These are phyloP conservation scores for Melanocharis versteri DNA, from an alignment of 2,113 vertebrate species.

Conservation along the genomic window DNA sequence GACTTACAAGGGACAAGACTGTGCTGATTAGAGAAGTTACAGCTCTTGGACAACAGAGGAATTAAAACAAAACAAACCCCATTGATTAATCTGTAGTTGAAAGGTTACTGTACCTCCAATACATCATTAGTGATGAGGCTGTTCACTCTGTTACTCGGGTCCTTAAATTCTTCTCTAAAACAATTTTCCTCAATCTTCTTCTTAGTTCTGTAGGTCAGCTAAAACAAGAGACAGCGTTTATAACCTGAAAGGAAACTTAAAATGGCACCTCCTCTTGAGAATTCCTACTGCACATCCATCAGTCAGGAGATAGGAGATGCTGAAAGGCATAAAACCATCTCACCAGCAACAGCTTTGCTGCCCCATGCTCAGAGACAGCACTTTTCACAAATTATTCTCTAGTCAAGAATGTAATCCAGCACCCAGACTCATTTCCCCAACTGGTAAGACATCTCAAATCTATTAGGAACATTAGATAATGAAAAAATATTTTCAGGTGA, in stretches of 20 bases:
- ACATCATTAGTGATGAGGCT: constrained; percentile 73
- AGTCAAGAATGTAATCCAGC: neutral
- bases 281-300: neutral
- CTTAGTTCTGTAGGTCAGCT: constrained; percentile 76
- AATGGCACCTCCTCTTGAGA: neutral
- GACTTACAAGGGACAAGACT: neutral
- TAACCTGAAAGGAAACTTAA: neutral
- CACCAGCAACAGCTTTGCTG: neutral
- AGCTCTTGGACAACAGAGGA: neutral
- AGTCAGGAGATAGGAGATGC: neutral
- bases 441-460: neutral
- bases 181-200: constrained; percentile 46
- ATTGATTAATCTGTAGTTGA: neutral
- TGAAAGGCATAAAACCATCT: neutral
- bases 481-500: neutral
- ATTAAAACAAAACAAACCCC: neutral
- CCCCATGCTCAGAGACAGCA: neutral
- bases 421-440: neutral
- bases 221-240: neutral
- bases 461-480: neutral
- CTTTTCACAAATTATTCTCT: neutral
- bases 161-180: constrained; percentile 76
- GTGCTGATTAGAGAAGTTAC: neutral
- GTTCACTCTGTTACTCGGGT: constrained; percentile 71
- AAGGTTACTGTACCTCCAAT: constrained; percentile 72